These are phyloP conservation scores for Todiramphus saurophagus DNA, from an alignment of 2,113 vertebrate species.

Conservation along the genomic window DNA sequence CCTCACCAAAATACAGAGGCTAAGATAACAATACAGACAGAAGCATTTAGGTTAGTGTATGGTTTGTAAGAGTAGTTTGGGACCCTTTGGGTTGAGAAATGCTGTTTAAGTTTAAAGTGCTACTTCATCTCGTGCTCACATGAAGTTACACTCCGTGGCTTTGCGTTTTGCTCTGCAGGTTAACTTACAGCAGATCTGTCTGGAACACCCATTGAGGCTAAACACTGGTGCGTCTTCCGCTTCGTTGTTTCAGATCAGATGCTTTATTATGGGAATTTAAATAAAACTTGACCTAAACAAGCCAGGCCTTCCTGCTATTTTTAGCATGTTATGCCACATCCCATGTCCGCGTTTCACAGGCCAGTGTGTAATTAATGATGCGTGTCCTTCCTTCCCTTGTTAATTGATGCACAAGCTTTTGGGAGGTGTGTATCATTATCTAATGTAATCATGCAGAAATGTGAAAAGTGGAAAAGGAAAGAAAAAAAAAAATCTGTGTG, in stretches of 20 bases:
- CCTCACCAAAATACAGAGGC: neutral
- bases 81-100: neutral
- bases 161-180: neutral
- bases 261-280: constrained; percentile 18
- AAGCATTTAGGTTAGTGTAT: neutral
- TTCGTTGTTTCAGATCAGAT: constrained; percentile 9
- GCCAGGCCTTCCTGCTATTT: neutral
- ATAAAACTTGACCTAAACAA: constrained; percentile 30
- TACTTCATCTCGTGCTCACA: neutral
- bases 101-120: neutral
- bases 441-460: constrained; percentile 16
- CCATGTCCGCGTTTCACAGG: neutral
- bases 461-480: neutral
- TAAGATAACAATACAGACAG: neutral
- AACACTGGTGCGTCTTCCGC: neutral
- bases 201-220: neutral
- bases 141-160: neutral
- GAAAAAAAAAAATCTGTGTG: neutral
- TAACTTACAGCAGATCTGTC: neutral
- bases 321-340: neutral
- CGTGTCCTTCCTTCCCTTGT: neutral
- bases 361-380: neutral
- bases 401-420: constrained; percentile 31
- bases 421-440: neutral
- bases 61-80: neutral